Percentiles rank a stretch among this genome's conserved stretches.
Evolutionary conservation across 2,113 vertebrate species (phyloP).

Genomic region (Nothobranchius kuhntae): DNA sequence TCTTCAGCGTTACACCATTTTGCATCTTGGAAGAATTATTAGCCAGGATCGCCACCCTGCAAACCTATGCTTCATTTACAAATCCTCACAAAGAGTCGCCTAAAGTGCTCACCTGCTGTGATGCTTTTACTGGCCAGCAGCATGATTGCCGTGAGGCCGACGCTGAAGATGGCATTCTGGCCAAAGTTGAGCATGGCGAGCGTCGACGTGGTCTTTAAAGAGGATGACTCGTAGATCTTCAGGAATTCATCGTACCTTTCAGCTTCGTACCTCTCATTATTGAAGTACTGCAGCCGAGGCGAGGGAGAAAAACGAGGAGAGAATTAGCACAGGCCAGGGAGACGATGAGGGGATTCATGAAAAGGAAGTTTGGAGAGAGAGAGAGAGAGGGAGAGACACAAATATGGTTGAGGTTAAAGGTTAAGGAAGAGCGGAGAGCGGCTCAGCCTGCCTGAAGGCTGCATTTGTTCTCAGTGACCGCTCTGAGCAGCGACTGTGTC

Average conservation of each 20-base stretch:
- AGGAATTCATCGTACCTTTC: conserved; percentile 90
- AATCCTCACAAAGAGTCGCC: not conserved
- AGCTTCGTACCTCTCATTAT: conserved; percentile 97
- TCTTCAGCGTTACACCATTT: not conserved
- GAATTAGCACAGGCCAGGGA: conserved; percentile 24
- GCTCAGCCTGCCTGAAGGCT: conserved; percentile 52
- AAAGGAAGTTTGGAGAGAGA: conserved; percentile 26
- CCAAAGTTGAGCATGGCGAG: conserved; percentile 97
- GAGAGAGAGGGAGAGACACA: conserved; percentile 34
- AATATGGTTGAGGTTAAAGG: conserved; percentile 55
- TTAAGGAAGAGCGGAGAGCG: conserved; percentile 55
- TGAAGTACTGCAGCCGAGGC: conserved; percentile 88
- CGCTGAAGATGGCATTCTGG: conserved; percentile 91
- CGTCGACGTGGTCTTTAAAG: conserved; percentile 93
- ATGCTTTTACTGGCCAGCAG: conserved; percentile 94
- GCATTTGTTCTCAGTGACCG: conserved; percentile 62
- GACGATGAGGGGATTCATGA: conserved; percentile 19
- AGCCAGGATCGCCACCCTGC: not conserved
- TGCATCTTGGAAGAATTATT: not conserved
- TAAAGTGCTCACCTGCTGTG: conserved; percentile 83
- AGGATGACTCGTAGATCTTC: conserved; percentile 90
- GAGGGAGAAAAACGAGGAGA: conserved; percentile 13
- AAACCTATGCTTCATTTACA: not conserved
- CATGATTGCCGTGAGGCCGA: conserved; percentile 93
- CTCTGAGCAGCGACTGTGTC: conserved; percentile 48